phyloP scores from a whole-genome alignment of 37 sponge, comb jelly and placozoan genomes.

The Cliona cf. orientalis region DNA sequence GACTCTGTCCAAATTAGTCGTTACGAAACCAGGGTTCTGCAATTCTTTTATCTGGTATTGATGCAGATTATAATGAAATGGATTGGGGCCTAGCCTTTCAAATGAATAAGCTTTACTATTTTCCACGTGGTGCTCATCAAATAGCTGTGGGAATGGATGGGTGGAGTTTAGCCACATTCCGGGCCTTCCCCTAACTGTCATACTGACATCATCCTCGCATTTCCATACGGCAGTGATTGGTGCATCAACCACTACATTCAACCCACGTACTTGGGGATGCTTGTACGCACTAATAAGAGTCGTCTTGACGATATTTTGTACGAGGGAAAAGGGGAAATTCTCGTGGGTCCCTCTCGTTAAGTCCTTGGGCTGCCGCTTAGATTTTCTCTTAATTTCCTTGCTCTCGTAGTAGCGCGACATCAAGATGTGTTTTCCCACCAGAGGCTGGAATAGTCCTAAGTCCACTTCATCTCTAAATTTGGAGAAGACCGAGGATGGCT shows the following conservation, averaged over 20 bases:
- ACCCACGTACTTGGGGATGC: conserved; percentile 29
- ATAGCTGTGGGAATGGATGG: conserved; percentile 25
- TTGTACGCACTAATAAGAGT: background rate
- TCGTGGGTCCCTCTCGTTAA: conserved; percentile 15
- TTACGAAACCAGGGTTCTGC: conserved; percentile 4
- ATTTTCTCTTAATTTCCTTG: conserved; percentile 20
- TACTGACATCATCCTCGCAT: background rate
- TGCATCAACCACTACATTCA: conserved; percentile 22
- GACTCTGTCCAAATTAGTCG: background rate
- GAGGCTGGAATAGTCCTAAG: conserved; percentile 3
- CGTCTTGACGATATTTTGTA: conserved; percentile 52
- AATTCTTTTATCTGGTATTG: conserved; percentile 11
- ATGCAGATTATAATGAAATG: conserved; percentile 21
- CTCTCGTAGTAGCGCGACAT: conserved; percentile 46
- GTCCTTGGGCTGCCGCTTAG: conserved; percentile 17
- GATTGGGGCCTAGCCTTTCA: background rate
- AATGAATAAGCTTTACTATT: background rate
- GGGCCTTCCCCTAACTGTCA: conserved; percentile 52
- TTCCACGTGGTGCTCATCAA: background rate
- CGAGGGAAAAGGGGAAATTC: conserved; percentile 33
- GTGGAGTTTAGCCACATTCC: conserved; percentile 44
- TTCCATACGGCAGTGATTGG: conserved; percentile 44
- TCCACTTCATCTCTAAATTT: conserved; percentile 5
- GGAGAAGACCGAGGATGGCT: conserved; percentile 4
- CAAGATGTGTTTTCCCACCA: conserved; percentile 18